phyloP scores from a whole-genome alignment of 53 echinoderm and acorn worm species.

The Holothuria leucospilota region DNA sequence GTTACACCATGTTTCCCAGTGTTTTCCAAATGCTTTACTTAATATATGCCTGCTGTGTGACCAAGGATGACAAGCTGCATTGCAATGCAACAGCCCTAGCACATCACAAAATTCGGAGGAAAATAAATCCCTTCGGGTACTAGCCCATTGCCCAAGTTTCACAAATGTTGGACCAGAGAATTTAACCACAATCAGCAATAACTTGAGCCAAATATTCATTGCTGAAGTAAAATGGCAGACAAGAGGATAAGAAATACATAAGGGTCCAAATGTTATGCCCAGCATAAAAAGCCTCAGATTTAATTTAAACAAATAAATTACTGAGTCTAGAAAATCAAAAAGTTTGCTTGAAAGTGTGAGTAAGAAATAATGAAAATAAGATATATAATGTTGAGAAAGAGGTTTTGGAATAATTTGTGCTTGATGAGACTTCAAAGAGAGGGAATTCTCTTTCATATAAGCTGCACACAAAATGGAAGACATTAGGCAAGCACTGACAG shows the following conservation, averaged over 20 bases:
- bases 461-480: too few species aligned
- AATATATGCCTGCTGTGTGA: constrained; percentile 78
- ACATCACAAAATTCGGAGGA: constrained; percentile 80
- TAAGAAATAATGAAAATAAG: too few species aligned
- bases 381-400: too few species aligned
- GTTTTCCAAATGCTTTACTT: constrained; percentile 79
- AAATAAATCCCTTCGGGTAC: constrained; percentile 92
- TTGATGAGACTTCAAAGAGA: too few species aligned
- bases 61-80: constrained; percentile 87
- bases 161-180: constrained; percentile 95
- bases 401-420: too few species aligned
- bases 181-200: constrained; percentile 63
- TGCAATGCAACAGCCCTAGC: constrained; percentile 82
- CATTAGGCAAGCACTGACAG: too few species aligned
- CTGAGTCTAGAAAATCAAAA: neutral
- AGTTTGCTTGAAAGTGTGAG: neutral
- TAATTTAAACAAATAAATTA: constrained; percentile 55
- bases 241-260: constrained; percentile 67
- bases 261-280: constrained; percentile 61
- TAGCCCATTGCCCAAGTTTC: constrained; percentile 98
- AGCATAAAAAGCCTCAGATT: constrained; percentile 56
- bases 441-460: too few species aligned
- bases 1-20: constrained; percentile 79
- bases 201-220: constrained; percentile 62
- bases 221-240: constrained; percentile 32